Evolutionary conservation across 1,140 invertebrate species (phyloP).

Genomic region (Hyles vespertilio): DNA sequence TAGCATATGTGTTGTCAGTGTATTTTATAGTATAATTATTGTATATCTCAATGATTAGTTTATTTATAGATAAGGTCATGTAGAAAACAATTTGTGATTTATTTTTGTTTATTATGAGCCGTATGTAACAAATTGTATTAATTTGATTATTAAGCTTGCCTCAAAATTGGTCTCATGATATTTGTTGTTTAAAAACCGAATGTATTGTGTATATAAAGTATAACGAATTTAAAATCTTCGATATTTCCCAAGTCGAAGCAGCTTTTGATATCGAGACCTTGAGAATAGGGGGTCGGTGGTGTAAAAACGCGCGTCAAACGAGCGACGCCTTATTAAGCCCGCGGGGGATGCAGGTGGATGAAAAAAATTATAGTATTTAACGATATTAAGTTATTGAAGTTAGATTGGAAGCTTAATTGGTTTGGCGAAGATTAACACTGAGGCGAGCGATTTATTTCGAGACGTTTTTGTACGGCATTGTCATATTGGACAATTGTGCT

Average conservation of each 20-base stretch:
- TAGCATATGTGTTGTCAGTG: no score
- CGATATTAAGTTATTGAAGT: slow-evolving; percentile 57
- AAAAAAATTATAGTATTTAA: slow-evolving; percentile 61
- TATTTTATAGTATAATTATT: no score
- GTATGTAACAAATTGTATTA: no score
- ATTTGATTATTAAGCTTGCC: no score
- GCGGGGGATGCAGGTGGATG: slow-evolving; percentile 45
- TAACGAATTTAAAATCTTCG: neutral
- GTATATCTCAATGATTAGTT: no score
- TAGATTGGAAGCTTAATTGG: slow-evolving; percentile 42
- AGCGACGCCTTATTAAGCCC: slow-evolving; percentile 64
- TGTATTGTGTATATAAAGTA: no score
- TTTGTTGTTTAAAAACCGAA: no score
- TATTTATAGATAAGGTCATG: no score
- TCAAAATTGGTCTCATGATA: no score
- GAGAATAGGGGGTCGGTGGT: slow-evolving; percentile 7
- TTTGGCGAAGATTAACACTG: slow-evolving; percentile 26
- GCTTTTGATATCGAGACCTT: neutral
- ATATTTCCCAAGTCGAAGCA: neutral
- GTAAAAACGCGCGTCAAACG: slow-evolving; percentile 58
- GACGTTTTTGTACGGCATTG: neutral
- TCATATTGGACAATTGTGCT: no score
- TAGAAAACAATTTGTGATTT: no score
- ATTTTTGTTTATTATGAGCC: no score
- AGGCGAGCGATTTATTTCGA: slow-evolving; percentile 22